A percentile compares a stretch with the other conserved stretches of the same genome.
Conservation (phyloP, 2,888 invertebrate genomes). For the Argyresthia albistria region DNA sequence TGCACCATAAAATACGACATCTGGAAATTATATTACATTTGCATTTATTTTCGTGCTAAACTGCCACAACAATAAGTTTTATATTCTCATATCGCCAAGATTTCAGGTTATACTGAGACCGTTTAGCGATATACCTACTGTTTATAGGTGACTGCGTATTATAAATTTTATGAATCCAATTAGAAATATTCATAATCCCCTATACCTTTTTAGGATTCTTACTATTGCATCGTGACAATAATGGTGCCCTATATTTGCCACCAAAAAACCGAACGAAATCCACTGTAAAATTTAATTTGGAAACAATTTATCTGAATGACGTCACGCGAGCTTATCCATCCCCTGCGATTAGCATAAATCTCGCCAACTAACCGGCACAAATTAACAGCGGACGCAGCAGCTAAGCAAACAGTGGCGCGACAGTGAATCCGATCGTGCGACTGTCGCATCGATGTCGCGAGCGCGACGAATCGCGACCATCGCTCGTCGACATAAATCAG, state of each 20-base stretch:
- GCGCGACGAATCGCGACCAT: conserved; percentile 64
- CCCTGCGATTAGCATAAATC: conserved; percentile 67
- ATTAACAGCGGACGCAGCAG: conserved; percentile 41
- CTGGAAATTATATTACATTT: conserved; percentile 34
- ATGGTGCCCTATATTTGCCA: too few relatives aligned
- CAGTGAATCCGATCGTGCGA: conserved; percentile 29
- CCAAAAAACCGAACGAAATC: too few relatives aligned
- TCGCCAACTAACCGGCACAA: conserved; percentile 68
- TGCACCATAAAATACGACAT: conserved; percentile 61
- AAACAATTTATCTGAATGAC: conserved; percentile 35
- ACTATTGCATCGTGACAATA: too few relatives aligned
- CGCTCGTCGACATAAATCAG: conserved; percentile 68
- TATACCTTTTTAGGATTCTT: too few relatives aligned
- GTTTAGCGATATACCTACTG: too few relatives aligned
- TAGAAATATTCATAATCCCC: too few relatives aligned
- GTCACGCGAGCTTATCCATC: conserved; percentile 64
- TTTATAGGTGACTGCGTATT: too few relatives aligned
- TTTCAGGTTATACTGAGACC: too few relatives aligned
- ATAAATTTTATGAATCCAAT: too few relatives aligned
- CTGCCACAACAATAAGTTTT: conserved; percentile 28
- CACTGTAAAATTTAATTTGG: too few relatives aligned
- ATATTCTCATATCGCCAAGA: conserved; percentile 15
- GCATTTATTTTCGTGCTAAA: conserved; percentile 43
- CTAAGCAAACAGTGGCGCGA: conserved; percentile 44
- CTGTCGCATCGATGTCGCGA: conserved; percentile 43